Percentiles rank a stretch among this genome's conserved stretches.
Evolutionary conservation across 1,140 invertebrate species (phyloP).

Genomic region (Cecropterus lyciades): DNA sequence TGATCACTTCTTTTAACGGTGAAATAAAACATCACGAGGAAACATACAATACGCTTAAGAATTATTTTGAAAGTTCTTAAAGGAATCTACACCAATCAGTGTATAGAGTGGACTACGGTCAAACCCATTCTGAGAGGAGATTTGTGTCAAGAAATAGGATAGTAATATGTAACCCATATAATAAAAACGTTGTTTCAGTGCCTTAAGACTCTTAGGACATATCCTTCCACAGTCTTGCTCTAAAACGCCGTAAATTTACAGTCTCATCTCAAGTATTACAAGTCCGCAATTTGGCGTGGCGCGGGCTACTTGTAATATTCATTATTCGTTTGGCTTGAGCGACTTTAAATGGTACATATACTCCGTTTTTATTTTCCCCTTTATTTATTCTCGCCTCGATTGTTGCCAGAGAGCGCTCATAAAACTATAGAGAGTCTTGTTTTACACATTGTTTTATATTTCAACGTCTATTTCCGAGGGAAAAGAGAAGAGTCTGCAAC

Average conservation of each 20-base stretch:
- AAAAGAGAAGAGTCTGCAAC: conserved; percentile 46
- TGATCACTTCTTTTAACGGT: too few relatives aligned
- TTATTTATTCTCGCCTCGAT: conserved; percentile 74
- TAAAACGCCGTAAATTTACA: conserved; percentile 28
- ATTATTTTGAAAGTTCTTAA: too few relatives aligned
- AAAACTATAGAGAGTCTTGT: conserved; percentile 72
- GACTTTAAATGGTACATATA: conserved; percentile 74
- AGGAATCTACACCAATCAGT: too few relatives aligned
- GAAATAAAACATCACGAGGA: too few relatives aligned
- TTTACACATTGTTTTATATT: conserved; percentile 73
- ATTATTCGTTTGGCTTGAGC: conserved; percentile 69
- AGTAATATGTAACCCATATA: too few relatives aligned
- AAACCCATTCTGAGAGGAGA: too few relatives aligned
- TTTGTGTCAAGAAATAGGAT: too few relatives aligned
- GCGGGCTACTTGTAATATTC: conserved; percentile 71
- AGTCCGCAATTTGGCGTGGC: conserved; percentile 58
- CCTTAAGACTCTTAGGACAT: neutral
- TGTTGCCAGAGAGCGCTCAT: conserved; percentile 75
- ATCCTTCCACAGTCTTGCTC: neutral
- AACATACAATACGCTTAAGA: too few relatives aligned
- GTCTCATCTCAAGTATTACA: conserved; percentile 36
- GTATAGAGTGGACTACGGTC: too few relatives aligned
- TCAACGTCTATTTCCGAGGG: conserved; percentile 53
- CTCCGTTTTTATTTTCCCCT: conserved; percentile 67
- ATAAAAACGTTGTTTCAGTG: too few relatives aligned